These are phyloP conservation scores for Xerus inauris DNA, from an alignment of 2,113 vertebrate species.

Conservation along the genomic window DNA sequence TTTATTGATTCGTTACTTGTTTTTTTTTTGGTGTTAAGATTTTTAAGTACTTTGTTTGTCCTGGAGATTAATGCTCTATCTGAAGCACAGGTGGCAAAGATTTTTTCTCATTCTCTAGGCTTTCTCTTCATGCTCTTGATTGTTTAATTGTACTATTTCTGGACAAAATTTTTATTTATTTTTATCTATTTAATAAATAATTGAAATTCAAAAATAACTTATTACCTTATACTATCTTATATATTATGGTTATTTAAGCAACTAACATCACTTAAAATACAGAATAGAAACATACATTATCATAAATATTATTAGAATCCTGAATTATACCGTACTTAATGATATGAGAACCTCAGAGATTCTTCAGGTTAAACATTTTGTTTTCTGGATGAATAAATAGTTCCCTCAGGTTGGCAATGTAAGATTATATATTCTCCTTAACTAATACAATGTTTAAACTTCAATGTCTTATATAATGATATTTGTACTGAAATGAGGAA, in stretches of 20 bases:
- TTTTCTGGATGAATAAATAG: background rate
- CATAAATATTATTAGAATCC: background rate
- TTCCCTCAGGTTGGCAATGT: background rate
- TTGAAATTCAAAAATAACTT: background rate
- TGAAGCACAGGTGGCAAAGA: too few relatives aligned
- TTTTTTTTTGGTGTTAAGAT: too few relatives aligned
- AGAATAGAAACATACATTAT: background rate
- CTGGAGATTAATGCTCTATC: too few relatives aligned
- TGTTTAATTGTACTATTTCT: background rate
- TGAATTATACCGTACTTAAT: background rate
- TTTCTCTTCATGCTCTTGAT: too few relatives aligned
- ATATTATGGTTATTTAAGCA: background rate
- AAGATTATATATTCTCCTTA: background rate
- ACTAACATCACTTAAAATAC: background rate
- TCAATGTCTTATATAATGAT: background rate
- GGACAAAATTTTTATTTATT: background rate
- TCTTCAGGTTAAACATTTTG: background rate
- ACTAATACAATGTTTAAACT: background rate
- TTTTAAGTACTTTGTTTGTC: too few relatives aligned
- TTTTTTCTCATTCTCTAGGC: too few relatives aligned
- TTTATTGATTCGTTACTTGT: too few relatives aligned
- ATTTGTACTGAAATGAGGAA: background rate
- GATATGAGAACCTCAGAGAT: background rate
- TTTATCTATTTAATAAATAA: background rate
- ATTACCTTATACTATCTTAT: background rate